These are phyloP conservation scores for Hippocampus kuda DNA, from an alignment of 2,797 vertebrate species.

Conservation along the genomic window DNA sequence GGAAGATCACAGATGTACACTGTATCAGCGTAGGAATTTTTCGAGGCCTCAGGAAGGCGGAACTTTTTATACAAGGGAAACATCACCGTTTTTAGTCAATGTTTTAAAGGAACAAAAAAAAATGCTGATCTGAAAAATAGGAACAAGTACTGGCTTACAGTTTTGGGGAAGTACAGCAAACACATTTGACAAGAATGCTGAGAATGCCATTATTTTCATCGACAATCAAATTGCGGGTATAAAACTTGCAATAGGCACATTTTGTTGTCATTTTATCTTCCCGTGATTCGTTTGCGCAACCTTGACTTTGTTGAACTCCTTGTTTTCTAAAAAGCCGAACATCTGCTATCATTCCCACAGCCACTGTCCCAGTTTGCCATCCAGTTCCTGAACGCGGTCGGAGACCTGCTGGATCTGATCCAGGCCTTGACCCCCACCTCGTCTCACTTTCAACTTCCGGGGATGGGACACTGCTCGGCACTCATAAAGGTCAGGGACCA, in stretches of 20 bases:
- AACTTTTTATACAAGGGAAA: neutral
- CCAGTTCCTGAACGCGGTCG: constrained; percentile 78
- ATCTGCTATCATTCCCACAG: constrained; percentile 51
- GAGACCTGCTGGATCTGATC: constrained; percentile 85
- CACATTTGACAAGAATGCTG: neutral
- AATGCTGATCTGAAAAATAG: neutral
- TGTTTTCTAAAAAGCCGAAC: constrained; percentile 22
- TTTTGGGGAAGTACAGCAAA: neutral
- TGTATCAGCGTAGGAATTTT: neutral
- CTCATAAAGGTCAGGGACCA: constrained; percentile 81
- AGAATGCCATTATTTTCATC: neutral
- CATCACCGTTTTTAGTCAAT: neutral
- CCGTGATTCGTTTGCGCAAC: neutral
- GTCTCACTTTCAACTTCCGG: constrained; percentile 56
- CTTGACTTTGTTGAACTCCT: neutral
- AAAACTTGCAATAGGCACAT: neutral
- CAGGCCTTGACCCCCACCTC: constrained; percentile 62
- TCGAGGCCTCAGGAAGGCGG: neutral
- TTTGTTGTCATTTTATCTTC: neutral
- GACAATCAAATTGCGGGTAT: neutral
- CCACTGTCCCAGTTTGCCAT: constrained; percentile 73
- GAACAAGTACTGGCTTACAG: neutral
- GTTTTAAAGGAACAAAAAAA: neutral
- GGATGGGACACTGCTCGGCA: constrained; percentile 91
- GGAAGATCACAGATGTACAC: neutral